A percentile compares a stretch with the other conserved stretches of the same genome.
Evolutionary conservation across 2,888 invertebrate species (phyloP).

Genomic region (Cyclophora punctaria): DNA sequence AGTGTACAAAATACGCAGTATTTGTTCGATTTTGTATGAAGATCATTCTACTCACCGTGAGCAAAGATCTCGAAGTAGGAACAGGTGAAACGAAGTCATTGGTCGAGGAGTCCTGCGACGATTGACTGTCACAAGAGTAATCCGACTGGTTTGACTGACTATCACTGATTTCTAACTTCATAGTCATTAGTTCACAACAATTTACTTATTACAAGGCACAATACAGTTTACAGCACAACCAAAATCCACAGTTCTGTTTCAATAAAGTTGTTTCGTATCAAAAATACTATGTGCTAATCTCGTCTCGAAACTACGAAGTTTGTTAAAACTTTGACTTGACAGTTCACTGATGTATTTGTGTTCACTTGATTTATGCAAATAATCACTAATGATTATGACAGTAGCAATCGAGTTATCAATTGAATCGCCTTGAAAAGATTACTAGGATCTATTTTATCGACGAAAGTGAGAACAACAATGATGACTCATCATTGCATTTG

Average conservation of each 20-base stretch:
- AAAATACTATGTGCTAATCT: conserved; percentile 28
- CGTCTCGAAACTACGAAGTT: conserved; percentile 25
- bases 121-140: conserved; percentile 76
- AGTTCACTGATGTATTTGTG: conserved; percentile 29
- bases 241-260: conserved; percentile 19
- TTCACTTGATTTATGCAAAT: too few relatives aligned
- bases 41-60: conserved; percentile 46
- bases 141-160: conserved; percentile 77
- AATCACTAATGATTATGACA: conserved; percentile 29
- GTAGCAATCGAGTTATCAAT: conserved; percentile 37
- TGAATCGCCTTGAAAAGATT: conserved; percentile 44
- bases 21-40: too few relatives aligned
- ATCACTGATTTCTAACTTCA: conserved; percentile 78
- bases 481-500: conserved; percentile 62
- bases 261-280: background rate
- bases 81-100: conserved; percentile 58
- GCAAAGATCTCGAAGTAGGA: conserved; percentile 50
- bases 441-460: conserved; percentile 17
- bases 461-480: conserved; percentile 60
- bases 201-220: conserved; percentile 35
- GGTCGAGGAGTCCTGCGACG: conserved; percentile 74
- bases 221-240: conserved; percentile 22
- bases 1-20: too few relatives aligned
- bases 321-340: conserved; percentile 53
- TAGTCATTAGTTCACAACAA: conserved; percentile 54